Evolutionary conservation across 2,113 vertebrate species (phyloP).

Genomic region (Phoxinus phoxinus): DNA sequence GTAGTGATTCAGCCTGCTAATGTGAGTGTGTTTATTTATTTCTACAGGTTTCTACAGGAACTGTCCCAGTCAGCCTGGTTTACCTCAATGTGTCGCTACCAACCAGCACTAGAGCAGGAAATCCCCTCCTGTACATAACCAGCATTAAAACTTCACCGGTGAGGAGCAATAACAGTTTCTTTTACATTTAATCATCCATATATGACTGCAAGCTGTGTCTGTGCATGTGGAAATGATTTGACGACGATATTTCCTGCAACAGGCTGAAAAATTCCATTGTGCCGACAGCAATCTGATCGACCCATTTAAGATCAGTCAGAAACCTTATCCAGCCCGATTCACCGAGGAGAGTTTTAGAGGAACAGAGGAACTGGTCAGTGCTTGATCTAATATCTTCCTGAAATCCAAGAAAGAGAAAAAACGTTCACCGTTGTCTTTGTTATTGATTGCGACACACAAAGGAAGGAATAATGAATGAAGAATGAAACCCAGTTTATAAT

Average conservation of each 20-base stretch:
- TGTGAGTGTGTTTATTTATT: background rate
- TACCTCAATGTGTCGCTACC: conserved; percentile 77
- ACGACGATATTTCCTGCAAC: background rate
- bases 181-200: background rate
- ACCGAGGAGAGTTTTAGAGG: conserved; percentile 76
- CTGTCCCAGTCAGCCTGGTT: conserved; percentile 74
- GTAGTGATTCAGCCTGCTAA: background rate
- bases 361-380: conserved; percentile 77
- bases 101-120: conserved; percentile 71
- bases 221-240: background rate
- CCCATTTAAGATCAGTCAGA: conserved; percentile 74
- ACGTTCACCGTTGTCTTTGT: background rate
- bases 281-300: conserved; percentile 68
- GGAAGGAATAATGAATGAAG: background rate
- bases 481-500: background rate
- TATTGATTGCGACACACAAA: background rate
- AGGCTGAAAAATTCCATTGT: conserved; percentile 79
- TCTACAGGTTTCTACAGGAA: conserved; percentile 79
- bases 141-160: conserved; percentile 75
- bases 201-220: background rate
- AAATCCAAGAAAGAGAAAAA: background rate
- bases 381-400: background rate
- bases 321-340: conserved; percentile 70
- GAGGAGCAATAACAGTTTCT: conserved; percentile 17
- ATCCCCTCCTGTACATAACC: conserved; percentile 81